A percentile compares a stretch with the other conserved stretches of the same genome.
phyloP scores from a whole-genome alignment of 37 sponge, comb jelly and placozoan genomes.

The Aplysina aerophoba region DNA sequence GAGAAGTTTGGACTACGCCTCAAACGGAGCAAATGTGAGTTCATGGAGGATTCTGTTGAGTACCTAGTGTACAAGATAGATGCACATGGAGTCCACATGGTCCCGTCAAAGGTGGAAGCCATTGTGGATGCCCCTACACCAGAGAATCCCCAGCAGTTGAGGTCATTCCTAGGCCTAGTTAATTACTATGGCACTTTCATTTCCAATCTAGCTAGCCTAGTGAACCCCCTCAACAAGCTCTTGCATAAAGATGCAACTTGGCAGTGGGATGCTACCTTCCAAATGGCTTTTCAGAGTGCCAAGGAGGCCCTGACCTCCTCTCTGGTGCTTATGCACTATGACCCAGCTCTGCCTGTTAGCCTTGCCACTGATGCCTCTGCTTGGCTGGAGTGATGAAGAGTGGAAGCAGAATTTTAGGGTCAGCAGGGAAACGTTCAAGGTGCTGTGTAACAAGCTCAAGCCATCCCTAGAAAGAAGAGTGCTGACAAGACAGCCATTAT shows the following conservation, averaged over 20 bases:
- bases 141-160: background rate
- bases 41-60: background rate
- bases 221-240: background rate
- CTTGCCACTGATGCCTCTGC: constrained; percentile 38
- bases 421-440: constrained; percentile 1
- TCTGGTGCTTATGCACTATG: constrained; percentile 27
- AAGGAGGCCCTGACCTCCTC: constrained; percentile 30
- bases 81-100: background rate
- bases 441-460: background rate
- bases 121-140: background rate
- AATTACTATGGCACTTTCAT: constrained; percentile 27
- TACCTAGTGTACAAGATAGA: background rate
- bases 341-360: constrained; percentile 6
- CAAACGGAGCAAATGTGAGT: constrained; percentile 10
- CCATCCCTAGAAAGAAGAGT: background rate
- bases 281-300: constrained; percentile 16
- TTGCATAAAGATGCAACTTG: background rate
- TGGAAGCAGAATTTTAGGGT: constrained; percentile 35
- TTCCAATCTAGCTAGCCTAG: background rate
- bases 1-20: background rate
- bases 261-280: background rate
- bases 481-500: constrained; percentile 7
- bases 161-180: constrained; percentile 4
- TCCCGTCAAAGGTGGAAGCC: background rate
- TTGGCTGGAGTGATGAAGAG: constrained; percentile 29